These are phyloP conservation scores for Arrhamphus sclerolepis DNA, from an alignment of 2,797 vertebrate genomes.

Conservation along the genomic window DNA sequence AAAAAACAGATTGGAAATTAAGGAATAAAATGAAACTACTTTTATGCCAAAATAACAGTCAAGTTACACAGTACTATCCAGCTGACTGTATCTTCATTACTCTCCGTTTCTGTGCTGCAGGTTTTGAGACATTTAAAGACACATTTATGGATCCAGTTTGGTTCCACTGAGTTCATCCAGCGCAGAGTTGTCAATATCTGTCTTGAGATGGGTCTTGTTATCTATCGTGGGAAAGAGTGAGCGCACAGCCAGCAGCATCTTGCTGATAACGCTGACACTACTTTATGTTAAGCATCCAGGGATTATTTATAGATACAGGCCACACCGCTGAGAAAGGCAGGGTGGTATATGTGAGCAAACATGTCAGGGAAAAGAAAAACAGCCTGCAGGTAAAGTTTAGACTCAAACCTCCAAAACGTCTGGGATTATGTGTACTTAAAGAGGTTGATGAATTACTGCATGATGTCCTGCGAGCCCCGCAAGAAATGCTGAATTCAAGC, in stretches of 20 bases:
- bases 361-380: slow-evolving; percentile 39
- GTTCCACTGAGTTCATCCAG: slow-evolving; percentile 46
- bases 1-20: not conserved
- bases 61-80: too few species aligned
- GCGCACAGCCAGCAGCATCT: slow-evolving; percentile 49
- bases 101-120: slow-evolving; percentile 3
- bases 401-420: slow-evolving; percentile 53
- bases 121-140: slow-evolving; percentile 9
- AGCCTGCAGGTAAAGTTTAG: slow-evolving; percentile 48
- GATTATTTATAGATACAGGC: slow-evolving; percentile 66
- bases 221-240: slow-evolving; percentile 41
- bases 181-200: slow-evolving; percentile 61
- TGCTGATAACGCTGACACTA: slow-evolving; percentile 57
- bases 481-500: not conserved
- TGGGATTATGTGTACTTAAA: slow-evolving; percentile 37
- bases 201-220: slow-evolving; percentile 57
- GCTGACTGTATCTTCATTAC: too few species aligned
- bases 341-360: slow-evolving; percentile 40
- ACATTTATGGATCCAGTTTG: slow-evolving; percentile 38
- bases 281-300: slow-evolving; percentile 53
- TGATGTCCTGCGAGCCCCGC: slow-evolving; percentile 8
- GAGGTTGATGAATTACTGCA: slow-evolving; percentile 27
- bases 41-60: too few species aligned
- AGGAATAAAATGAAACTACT: not conserved
- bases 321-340: slow-evolving; percentile 28